A percentile compares a stretch with the other conserved stretches of the same genome.
These are phyloP conservation scores for Nannoperca obscura DNA, from an alignment of 2,797 vertebrate genomes.

Conservation along the genomic window DNA sequence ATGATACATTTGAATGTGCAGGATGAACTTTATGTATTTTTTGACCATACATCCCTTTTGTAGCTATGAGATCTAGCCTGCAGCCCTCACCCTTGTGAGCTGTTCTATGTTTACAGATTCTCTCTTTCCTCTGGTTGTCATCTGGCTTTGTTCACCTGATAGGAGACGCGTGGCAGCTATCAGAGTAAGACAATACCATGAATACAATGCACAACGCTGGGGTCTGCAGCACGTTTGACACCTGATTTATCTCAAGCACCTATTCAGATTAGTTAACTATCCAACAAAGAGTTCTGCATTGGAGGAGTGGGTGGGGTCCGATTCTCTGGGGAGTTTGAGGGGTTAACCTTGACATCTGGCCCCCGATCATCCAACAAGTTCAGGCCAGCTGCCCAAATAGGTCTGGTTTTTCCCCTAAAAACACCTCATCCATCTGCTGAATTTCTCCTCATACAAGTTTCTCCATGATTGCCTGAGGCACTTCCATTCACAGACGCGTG, in stretches of 20 bases:
- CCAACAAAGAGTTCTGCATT: conserved; percentile 62
- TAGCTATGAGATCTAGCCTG: not conserved
- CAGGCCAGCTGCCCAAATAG: conserved; percentile 75
- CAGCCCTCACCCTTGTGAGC: conserved; percentile 20
- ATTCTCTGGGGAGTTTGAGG: conserved; percentile 57
- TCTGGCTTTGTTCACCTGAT: conserved; percentile 85
- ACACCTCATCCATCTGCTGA: conserved; percentile 84
- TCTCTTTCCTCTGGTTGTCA: conserved; percentile 69
- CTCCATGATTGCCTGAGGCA: conserved; percentile 70
- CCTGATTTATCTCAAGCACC: conserved; percentile 81
- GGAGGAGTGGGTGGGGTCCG: conserved; percentile 50
- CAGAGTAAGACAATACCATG: conserved; percentile 78
- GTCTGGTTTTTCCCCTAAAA: conserved; percentile 73
- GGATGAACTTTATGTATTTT: not conserved
- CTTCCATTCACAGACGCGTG: conserved; percentile 78
- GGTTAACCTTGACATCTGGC: conserved; percentile 83
- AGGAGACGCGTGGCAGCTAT: conserved; percentile 86
- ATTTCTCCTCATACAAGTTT: conserved; percentile 77
- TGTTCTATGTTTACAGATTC: conserved; percentile 46
- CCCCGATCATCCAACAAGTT: conserved; percentile 70
- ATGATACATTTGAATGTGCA: not conserved
- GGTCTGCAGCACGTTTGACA: conserved; percentile 77
- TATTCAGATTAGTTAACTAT: conserved; percentile 76
- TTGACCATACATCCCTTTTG: not conserved
- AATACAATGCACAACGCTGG: conserved; percentile 69